Base-by-base conservation (phyloP, 2,888 invertebrate species). In the Nebria brevicollis region DNA sequence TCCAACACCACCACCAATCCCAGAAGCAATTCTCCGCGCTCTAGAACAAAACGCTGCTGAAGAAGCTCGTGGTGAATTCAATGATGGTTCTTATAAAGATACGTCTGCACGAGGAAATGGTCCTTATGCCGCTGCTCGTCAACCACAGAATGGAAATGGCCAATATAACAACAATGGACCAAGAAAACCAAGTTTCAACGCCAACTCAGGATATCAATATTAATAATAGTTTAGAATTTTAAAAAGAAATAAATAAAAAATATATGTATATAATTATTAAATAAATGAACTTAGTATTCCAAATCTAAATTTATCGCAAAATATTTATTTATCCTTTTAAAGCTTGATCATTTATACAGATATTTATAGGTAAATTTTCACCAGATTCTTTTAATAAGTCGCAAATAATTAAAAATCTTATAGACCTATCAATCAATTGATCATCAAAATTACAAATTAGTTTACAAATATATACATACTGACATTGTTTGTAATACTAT, bases 1-100 rank as follows among this genome's bases (percentile, higher is more conserved):
- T 70, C 92, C 93, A 42, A 91, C 91, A 0, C 90, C 92, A 6
- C 92, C 92, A 20, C 92, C 92, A 64, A 91, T 92, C 82, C 92
- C 92, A 11, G 91, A 90, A 82, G 92, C 90, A 4, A 92, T 92
- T 83, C 89, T 90, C 78, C 90, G 91, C 84, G 89, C 92, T 0
- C 85, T 92, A 43, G 90, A 89, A 25, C 87, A 88, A 5, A 87
- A 87, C n/a, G 88, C 89, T 65, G 90, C 89, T 11, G 89, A 84
- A 66, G 85, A 86, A 84, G 85, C 84, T 8, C 83, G 83, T 25
- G 84, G 83, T 5, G 82, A 83, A 72, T 84, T 84, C 68, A 42
- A 66, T 4, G 82, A 75, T 65, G 79, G 80, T 41, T 34, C 54
- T 8, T 66, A 66, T 10, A 25, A 70, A 34, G 70, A 70, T 15